Evolutionary conservation across 2,797 vertebrate species (phyloP).

Genomic region (Moxostoma hubbsi): DNA sequence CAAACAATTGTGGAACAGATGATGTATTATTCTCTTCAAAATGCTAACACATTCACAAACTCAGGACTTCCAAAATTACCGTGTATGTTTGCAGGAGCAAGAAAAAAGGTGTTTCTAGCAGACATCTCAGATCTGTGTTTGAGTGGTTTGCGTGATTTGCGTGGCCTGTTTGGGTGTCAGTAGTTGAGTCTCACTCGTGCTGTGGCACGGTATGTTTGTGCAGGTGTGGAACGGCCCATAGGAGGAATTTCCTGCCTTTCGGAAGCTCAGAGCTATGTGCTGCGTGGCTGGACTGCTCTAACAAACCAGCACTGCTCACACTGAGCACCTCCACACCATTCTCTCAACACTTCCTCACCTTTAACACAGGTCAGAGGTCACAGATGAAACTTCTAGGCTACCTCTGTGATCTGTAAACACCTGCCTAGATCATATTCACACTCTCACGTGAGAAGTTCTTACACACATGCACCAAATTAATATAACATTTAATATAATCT

Average conservation of each 20-base stretch:
- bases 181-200: constrained; percentile 43
- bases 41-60: background rate
- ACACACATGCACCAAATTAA: constrained; percentile 24
- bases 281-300: constrained; percentile 52
- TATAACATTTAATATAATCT: background rate
- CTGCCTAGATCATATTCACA: constrained; percentile 56
- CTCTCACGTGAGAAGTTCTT: constrained; percentile 1
- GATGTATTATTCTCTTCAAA: constrained; percentile 1
- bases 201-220: constrained; percentile 76
- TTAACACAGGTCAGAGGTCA: constrained; percentile 39
- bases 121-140: constrained; percentile 19
- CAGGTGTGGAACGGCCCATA: constrained; percentile 82
- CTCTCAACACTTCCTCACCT: constrained; percentile 9
- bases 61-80: background rate
- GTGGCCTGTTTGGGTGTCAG: constrained; percentile 41
- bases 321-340: constrained; percentile 20
- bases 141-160: constrained; percentile 1
- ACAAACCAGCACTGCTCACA: constrained; percentile 44
- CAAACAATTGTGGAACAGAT: background rate
- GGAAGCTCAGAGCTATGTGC: constrained; percentile 66
- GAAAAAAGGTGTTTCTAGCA: constrained; percentile 27
- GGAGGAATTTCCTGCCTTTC: constrained; percentile 82
- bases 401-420: constrained; percentile 58
- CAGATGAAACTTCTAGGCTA: constrained; percentile 18
- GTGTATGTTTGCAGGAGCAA: constrained; percentile 10